Evolutionary conservation across 1,140 invertebrate species (phyloP), one percentile per base, ranked within the genome.

Genomic region (Drosophila hydei): DNA sequence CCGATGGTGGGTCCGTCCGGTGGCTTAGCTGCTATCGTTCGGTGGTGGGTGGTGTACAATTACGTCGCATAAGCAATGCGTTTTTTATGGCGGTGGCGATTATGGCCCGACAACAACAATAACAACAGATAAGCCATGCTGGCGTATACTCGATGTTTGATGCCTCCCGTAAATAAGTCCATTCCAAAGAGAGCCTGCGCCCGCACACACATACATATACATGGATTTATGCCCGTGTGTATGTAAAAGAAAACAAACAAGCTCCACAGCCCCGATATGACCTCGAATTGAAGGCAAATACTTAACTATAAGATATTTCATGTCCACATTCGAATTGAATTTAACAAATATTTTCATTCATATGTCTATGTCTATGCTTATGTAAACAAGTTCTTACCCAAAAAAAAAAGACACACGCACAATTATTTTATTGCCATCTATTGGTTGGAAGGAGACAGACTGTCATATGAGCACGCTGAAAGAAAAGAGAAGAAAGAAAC

Each of bases 51-150:
- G 81, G 81, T 81, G 81, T 87, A 83, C 81, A 87, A 87, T 87
- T 87, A 87, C 81, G 81, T 80, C 81, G 83, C 81, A 85, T 85
- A 85, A 85, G 87, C 81, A 85, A 87, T 85, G 81, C 81, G 81
- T 85, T 87, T 85, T 85, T 85, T 85, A 85, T 85, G 83, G 75
- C 67, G 62, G 72, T 77, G 52, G 83, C 81, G 81, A 87, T 85
- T 85, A 88, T 81, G 81, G 72, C 52, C 51, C 48, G 59, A 45
- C 77, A 75, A 72, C 50, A 80, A 38, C 43, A 74, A 65, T 65
- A 72, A 72, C 67, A 81, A 48, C 56, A 81, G 79, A 83, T 85
- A 85, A 85, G 58, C 73, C 74, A 30, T 59, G 74, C 62, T 77
- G 81, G 69, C 81, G 81, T 87, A 88, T 88, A 88, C 83, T 64